A percentile compares a stretch with the other conserved stretches of the same genome.
These are phyloP conservation scores for Chorisops tibialis DNA, from an alignment of 2,888 invertebrate genomes.

Conservation along the genomic window DNA sequence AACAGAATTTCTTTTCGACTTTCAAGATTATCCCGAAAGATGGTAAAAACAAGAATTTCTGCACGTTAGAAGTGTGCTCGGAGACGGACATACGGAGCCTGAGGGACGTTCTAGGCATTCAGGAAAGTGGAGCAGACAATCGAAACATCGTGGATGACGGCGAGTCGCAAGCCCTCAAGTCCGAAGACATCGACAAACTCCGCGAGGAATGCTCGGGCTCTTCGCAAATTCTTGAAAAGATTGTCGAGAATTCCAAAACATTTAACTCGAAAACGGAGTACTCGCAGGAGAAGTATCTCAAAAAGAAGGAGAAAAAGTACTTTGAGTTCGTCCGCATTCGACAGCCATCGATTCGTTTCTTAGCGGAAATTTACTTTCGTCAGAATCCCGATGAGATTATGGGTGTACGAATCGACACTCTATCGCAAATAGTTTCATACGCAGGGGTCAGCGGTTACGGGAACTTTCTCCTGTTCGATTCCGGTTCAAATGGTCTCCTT, in stretches of 20 bases:
- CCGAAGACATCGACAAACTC: constrained; percentile 77
- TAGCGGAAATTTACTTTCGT: constrained; percentile 80
- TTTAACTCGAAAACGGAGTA: constrained; percentile 88
- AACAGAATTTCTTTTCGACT: constrained; percentile 68
- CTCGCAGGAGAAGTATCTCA: constrained; percentile 90
- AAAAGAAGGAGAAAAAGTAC: constrained; percentile 93
- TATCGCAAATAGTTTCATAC: constrained; percentile 82
- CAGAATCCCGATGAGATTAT: constrained; percentile 73
- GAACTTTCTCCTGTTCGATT: constrained; percentile 80
- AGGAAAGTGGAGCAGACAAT: constrained; percentile 75
- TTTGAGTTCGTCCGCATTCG: constrained; percentile 76
- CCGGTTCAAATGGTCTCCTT: constrained; percentile 80
- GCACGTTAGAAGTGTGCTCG: constrained; percentile 55
- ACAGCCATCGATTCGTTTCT: constrained; percentile 74
- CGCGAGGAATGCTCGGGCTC: constrained; percentile 74
- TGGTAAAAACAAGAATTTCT: constrained; percentile 53
- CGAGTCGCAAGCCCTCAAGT: constrained; percentile 74
- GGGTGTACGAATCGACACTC: constrained; percentile 78
- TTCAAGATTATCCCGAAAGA: constrained; percentile 69
- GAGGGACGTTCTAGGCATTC: constrained; percentile 62
- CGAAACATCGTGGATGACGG: constrained; percentile 72
- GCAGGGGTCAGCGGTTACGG: constrained; percentile 77
- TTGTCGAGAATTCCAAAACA: constrained; percentile 88
- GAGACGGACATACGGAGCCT: constrained; percentile 55
- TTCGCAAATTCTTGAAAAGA: constrained; percentile 76